These are phyloP conservation scores for Protonemura montana DNA, from an alignment of 2,888 invertebrate genomes.

Conservation along the genomic window DNA sequence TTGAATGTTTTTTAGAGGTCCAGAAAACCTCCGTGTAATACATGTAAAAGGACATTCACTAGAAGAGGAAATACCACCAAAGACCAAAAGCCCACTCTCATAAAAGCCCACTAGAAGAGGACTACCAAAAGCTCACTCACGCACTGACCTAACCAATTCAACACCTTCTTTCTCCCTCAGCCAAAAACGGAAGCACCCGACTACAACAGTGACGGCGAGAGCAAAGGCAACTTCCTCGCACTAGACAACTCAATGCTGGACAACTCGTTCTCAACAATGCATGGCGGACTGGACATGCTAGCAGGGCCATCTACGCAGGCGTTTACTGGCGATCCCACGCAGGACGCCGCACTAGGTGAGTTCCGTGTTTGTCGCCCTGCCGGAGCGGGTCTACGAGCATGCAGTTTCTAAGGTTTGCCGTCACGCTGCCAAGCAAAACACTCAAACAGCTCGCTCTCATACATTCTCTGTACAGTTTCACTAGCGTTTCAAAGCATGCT, in stretches of 20 bases:
- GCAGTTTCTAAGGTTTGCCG: slow-evolving; percentile 13
- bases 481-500: neutral
- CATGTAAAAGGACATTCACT: too few species aligned
- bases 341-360: slow-evolving; percentile 56
- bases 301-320: slow-evolving; percentile 56
- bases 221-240: slow-evolving; percentile 44
- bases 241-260: slow-evolving; percentile 48
- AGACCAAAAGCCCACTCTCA: too few species aligned
- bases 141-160: too few species aligned
- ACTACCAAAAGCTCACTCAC: too few species aligned
- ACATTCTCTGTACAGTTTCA: neutral
- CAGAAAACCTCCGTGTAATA: too few species aligned
- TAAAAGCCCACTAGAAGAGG: neutral
- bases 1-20: too few species aligned
- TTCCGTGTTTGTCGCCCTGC: slow-evolving; percentile 19
- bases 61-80: too few species aligned
- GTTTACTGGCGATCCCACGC: slow-evolving; percentile 54
- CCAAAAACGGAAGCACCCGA: slow-evolving; percentile 79
- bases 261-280: slow-evolving; percentile 38
- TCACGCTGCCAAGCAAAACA: neutral
- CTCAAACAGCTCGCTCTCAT: neutral
- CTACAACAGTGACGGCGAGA: slow-evolving; percentile 71
- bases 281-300: slow-evolving; percentile 59
- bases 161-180: slow-evolving; percentile 55
- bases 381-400: neutral